A percentile compares a stretch with the other conserved stretches of the same genome.
phyloP scores from a whole-genome alignment of 1,140 invertebrate species.

The Brachystomella parvula region DNA sequence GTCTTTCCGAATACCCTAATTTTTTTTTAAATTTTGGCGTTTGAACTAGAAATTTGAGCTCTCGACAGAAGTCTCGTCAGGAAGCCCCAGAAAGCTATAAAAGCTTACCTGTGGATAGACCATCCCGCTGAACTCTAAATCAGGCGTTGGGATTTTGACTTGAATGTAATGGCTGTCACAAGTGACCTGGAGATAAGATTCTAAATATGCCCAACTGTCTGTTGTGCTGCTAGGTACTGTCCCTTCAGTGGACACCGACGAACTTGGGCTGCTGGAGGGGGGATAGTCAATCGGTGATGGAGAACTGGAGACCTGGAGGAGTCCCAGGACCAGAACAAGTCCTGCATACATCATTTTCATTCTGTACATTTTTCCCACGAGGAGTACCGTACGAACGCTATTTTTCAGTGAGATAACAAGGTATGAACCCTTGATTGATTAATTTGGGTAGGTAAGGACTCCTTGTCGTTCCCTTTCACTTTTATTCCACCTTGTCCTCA shows the following conservation, averaged over 20 bases:
- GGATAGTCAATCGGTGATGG: background rate
- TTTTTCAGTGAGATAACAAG: no score
- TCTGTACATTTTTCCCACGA: background rate
- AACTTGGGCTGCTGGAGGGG: no score
- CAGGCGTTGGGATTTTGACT: slow-evolving; percentile 32
- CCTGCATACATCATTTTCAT: background rate
- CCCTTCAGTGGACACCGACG: no score
- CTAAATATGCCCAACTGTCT: background rate
- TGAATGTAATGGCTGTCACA: slow-evolving; percentile 32
- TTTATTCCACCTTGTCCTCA: slow-evolving; percentile 9
- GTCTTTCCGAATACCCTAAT: no score
- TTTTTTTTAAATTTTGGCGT: no score
- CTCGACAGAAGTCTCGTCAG: no score
- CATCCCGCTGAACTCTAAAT: slow-evolving; percentile 35
- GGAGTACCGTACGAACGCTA: no score
- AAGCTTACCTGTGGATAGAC: slow-evolving; percentile 37
- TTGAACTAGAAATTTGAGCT: no score
- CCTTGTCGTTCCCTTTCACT: background rate
- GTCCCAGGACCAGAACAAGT: background rate
- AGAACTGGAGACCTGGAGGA: background rate
- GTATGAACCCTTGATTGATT: background rate
- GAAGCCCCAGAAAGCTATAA: no score
- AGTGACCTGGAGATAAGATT: slow-evolving; percentile 30
- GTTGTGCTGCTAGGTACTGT: background rate
- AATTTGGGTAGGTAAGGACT: background rate